These are phyloP conservation scores for Drosophila anceps DNA, from an alignment of 2,888 invertebrate genomes.

Conservation along the genomic window DNA sequence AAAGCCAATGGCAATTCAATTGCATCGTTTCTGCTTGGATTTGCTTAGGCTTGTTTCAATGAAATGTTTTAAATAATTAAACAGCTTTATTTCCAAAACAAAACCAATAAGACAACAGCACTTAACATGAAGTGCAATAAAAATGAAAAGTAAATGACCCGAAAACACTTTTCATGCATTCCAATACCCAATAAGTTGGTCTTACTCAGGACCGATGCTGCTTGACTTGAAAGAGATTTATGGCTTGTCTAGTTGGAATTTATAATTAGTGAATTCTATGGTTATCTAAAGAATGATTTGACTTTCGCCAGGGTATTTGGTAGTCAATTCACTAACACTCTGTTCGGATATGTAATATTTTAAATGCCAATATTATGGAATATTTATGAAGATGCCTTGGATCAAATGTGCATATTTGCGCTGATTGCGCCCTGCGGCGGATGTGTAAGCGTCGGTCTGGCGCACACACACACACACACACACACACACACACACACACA, in stretches of 20 bases:
- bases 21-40: slow-evolving; percentile 9
- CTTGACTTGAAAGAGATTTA: too few relatives aligned
- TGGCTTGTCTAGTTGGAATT: too few relatives aligned
- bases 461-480: slow-evolving; percentile 16
- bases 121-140: background rate
- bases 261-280: background rate
- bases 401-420: slow-evolving; percentile 61
- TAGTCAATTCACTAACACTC: background rate
- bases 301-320: background rate
- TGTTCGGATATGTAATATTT: slow-evolving; percentile 6
- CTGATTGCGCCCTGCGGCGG: slow-evolving; percentile 59
- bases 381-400: slow-evolving; percentile 56
- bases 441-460: slow-evolving; percentile 44
- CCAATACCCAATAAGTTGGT: background rate
- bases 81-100: background rate
- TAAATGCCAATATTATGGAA: slow-evolving; percentile 39
- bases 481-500: background rate
- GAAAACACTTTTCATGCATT: background rate
- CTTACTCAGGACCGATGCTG: background rate
- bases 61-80: slow-evolving; percentile 21
- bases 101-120: slow-evolving; percentile 1
- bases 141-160: background rate
- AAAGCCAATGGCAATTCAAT: slow-evolving; percentile 34
- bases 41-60: slow-evolving; percentile 25
- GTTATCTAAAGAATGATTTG: background rate